A percentile compares a stretch with the other conserved stretches of the same genome.
phyloP scores from a whole-genome alignment of 2,888 invertebrate genomes.

The Amitus sp. region DNA sequence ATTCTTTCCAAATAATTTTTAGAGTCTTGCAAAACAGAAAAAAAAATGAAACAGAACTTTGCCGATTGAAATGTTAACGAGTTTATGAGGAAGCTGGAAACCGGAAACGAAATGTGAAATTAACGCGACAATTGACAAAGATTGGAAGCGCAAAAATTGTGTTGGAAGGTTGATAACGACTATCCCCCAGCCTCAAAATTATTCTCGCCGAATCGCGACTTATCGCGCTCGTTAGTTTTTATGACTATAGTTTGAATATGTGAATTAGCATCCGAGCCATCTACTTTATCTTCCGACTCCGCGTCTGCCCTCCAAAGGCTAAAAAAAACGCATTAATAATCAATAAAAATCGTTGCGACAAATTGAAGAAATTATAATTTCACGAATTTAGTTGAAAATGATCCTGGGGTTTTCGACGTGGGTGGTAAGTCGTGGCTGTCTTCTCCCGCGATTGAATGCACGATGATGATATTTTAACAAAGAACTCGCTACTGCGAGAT shows the following conservation, averaged over 20 bases:
- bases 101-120: constrained; percentile 31
- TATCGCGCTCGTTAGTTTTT: background rate
- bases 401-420: constrained; percentile 30
- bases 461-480: constrained; percentile 36
- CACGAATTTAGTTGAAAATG: background rate
- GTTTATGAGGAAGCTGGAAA: constrained; percentile 15
- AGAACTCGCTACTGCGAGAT: constrained; percentile 33
- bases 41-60: too few species aligned
- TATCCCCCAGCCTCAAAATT: background rate
- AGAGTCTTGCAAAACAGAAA: too few species aligned
- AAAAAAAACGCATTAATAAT: too few species aligned
- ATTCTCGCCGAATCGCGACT: background rate
- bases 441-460: constrained; percentile 32
- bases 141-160: constrained; percentile 48
- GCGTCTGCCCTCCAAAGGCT: too few species aligned
- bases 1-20: too few species aligned
- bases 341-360: background rate
- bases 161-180: constrained; percentile 25
- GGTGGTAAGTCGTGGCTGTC: constrained; percentile 29
- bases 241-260: background rate
- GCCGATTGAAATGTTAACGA: constrained; percentile 21
- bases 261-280: background rate
- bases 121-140: constrained; percentile 50
- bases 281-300: too few species aligned
- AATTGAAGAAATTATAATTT: background rate